Evolutionary conservation across 2,113 vertebrate species (phyloP).

Genomic region (Leptosomus discolor): DNA sequence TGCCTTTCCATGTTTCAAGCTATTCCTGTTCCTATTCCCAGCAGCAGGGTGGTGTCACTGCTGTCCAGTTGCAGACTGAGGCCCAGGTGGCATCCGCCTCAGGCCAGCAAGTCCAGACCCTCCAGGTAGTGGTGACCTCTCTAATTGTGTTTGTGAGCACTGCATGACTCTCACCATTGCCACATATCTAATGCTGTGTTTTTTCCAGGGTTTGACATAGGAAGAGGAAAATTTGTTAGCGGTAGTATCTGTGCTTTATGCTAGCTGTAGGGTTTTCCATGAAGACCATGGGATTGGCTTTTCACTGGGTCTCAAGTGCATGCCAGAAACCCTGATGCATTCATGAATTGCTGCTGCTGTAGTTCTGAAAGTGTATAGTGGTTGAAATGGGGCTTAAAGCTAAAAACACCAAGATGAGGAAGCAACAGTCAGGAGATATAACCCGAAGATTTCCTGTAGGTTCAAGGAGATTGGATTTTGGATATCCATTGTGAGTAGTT

Average conservation of each 20-base stretch:
- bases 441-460: background rate
- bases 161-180: slow-evolving; percentile 70
- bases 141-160: slow-evolving; percentile 75
- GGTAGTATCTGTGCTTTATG: background rate
- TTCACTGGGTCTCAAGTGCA: background rate
- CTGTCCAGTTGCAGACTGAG: slow-evolving; percentile 99
- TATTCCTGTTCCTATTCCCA: slow-evolving; percentile 87
- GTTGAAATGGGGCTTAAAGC: background rate
- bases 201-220: slow-evolving; percentile 38
- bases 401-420: background rate
- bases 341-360: background rate
- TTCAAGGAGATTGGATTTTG: background rate
- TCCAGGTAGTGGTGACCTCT: slow-evolving; percentile 99
- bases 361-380: background rate
- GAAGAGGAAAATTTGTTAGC: background rate
- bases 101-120: slow-evolving; percentile 99
- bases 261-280: background rate
- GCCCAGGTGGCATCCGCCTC: slow-evolving; percentile 94
- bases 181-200: slow-evolving; percentile 74
- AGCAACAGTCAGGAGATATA: background rate
- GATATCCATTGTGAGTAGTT: background rate
- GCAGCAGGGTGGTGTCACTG: slow-evolving; percentile 97
- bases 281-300: background rate
- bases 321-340: background rate
- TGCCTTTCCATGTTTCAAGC: slow-evolving; percentile 74